Percentiles rank a stretch among this genome's conserved stretches.
These are phyloP conservation scores for Sebastolobus alascanus DNA, from an alignment of 2,797 vertebrate genomes.

Conservation along the genomic window DNA sequence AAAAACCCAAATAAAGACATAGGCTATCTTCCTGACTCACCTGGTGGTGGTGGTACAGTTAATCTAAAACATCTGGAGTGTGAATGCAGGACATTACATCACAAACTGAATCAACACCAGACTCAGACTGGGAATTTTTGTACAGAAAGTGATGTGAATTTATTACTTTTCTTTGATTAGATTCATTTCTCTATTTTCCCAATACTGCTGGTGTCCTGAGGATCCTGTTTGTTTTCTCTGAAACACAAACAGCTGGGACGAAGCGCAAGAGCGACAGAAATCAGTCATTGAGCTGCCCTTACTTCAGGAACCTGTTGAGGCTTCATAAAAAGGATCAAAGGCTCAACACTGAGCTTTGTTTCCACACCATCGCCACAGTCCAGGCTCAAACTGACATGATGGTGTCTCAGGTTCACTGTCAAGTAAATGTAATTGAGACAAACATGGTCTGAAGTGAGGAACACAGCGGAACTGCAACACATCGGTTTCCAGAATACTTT, in stretches of 20 bases:
- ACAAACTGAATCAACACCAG: neutral
- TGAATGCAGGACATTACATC: neutral
- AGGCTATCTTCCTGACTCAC: neutral
- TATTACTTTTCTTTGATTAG: neutral
- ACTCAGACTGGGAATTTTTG: neutral
- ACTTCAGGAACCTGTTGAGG: neutral
- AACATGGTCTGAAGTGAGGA: conserved; percentile 1
- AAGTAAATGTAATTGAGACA: neutral
- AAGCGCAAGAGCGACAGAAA: neutral
- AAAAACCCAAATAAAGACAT: neutral
- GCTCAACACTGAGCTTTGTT: conserved; percentile 12
- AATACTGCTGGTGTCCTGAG: neutral
- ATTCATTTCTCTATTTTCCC: neutral
- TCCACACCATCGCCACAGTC: neutral
- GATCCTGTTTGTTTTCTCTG: conserved; percentile 9
- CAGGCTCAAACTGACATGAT: neutral
- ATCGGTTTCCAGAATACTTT: conserved; percentile 9
- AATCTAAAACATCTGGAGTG: conserved; percentile 12
- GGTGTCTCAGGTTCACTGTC: neutral
- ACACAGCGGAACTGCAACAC: neutral
- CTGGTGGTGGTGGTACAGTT: neutral
- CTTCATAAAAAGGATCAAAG: conserved; percentile 25
- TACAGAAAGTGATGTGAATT: neutral
- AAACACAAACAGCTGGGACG: conserved; percentile 24
- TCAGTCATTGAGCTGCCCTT: neutral